Conservation (phyloP, 2,888 invertebrate species). For the Alentia gelatinosa region DNA sequence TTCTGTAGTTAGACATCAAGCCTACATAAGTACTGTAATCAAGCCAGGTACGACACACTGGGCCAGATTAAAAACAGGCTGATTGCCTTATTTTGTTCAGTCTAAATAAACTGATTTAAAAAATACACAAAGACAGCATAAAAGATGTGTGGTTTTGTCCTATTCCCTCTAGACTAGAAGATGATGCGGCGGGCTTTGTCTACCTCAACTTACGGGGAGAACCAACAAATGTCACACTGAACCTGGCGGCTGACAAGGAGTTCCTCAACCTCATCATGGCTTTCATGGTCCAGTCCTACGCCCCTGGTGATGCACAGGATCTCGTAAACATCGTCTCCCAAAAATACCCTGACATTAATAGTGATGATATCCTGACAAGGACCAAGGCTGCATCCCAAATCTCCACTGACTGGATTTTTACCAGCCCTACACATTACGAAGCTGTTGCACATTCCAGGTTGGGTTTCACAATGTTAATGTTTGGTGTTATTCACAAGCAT, state of each 20-base stretch:
- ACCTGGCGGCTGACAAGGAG: neutral
- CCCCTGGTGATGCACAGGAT: neutral
- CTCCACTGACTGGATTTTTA: neutral
- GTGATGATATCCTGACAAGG: neutral
- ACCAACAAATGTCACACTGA: neutral
- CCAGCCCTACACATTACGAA: constrained; percentile 2
- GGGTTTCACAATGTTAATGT: neutral
- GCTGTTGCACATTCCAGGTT: neutral
- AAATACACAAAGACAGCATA: too few relatives aligned
- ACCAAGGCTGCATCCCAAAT: neutral
- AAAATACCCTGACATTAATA: neutral
- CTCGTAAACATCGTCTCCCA: neutral
- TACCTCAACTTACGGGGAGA: neutral
- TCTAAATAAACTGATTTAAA: too few relatives aligned
- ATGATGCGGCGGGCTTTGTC: neutral
- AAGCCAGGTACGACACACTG: too few relatives aligned
- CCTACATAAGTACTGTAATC: too few relatives aligned
- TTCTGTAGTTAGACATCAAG: too few relatives aligned
- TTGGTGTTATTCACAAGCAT: neutral
- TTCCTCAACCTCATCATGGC: neutral
- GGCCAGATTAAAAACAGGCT: too few relatives aligned
- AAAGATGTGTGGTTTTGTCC: neutral
- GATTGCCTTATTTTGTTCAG: too few relatives aligned
- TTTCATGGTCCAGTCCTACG: neutral
- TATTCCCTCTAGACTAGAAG: neutral